Evolutionary conservation across 2,888 invertebrate genomes (phyloP).

Genomic region (Oligia fasciuncula): DNA sequence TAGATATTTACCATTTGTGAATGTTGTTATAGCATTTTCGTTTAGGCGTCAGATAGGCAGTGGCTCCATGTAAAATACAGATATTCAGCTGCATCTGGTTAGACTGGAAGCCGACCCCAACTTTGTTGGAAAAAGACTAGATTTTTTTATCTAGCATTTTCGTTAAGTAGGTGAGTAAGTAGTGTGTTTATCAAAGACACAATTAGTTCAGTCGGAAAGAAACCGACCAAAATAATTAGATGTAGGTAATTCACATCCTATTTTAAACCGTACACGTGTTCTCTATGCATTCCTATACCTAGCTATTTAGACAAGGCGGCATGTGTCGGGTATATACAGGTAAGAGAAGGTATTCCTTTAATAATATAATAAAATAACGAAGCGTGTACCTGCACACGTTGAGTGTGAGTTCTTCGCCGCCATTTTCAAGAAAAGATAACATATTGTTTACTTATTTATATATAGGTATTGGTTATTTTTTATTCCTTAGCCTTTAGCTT

Average conservation of each 20-base stretch:
- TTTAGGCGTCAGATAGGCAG: not conserved
- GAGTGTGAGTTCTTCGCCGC: constrained; percentile 17
- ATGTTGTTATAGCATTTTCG: not conserved
- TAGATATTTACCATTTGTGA: not conserved
- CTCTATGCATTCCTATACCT: not conserved
- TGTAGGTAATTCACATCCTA: not conserved
- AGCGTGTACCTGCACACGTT: constrained; percentile 11
- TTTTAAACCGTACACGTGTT: not conserved
- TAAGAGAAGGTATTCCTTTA: not conserved
- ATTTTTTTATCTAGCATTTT: not conserved
- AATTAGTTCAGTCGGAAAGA: not conserved
- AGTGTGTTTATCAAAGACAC: not conserved
- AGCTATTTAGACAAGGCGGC: not conserved
- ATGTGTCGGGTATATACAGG: not conserved
- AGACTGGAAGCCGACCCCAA: too few species aligned
- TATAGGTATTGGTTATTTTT: not conserved
- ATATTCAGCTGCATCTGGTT: too few species aligned
- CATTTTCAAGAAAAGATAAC: constrained; percentile 6
- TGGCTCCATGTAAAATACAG: not conserved
- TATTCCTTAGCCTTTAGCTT: not conserved
- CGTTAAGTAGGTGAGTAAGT: not conserved
- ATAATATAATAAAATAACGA: constrained; percentile 21
- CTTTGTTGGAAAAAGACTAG: too few species aligned
- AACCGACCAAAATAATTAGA: not conserved
- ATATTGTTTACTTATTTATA: not conserved